Evolutionary conservation across 2,888 invertebrate genomes (phyloP), one percentile per base, ranked within the genome.

Genomic region (Cerceris rybyensis): DNA sequence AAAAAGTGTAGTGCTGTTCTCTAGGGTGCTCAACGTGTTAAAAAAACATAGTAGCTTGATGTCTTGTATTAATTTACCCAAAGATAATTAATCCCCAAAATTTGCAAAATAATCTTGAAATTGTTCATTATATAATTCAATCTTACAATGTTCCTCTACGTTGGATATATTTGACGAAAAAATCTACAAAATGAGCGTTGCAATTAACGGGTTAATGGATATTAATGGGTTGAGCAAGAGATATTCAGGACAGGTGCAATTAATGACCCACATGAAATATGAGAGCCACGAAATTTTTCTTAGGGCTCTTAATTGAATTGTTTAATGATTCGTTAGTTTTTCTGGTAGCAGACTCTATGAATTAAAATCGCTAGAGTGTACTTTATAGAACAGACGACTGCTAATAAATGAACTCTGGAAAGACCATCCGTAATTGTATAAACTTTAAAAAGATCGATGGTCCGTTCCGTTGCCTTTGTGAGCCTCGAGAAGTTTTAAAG

Each of bases 401-500:
- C 52, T 13, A 50, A 52, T 65, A 65, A 66, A 54, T 54, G 43
- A 64, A 59, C 66, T 43, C 57, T 9, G 54, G 11, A 43, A 16
- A 16, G 63, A 41, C 14, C 42, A 16, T 16, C 49, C 46, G 65
- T 65, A 69, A 73, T 76, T 72, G 54, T 68, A 59, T 68, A 50
- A 43, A 73, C 64, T 60, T 75, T 42, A 49, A 58, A 66, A 59
- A 59, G 57, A 72, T 54, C 54, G 46, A 68, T 73, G 61, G 17
- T 46, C 28, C 54, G 43, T 28, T 54, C 28, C 54, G 39, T 13
- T n/a, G 59, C 14, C 28, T 50, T 16, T 39, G 58, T 39, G 59
- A 70, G 39, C 49, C 61, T 55, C 13, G n/a, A 17, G 13, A 70
- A 70, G 55, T 70, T 70, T 70, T 55, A 61, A 54, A 46, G 54